A percentile compares a stretch with the other conserved stretches of the same genome.
phyloP scores from a whole-genome alignment of 2,113 vertebrate species.

The Gallinago media region DNA sequence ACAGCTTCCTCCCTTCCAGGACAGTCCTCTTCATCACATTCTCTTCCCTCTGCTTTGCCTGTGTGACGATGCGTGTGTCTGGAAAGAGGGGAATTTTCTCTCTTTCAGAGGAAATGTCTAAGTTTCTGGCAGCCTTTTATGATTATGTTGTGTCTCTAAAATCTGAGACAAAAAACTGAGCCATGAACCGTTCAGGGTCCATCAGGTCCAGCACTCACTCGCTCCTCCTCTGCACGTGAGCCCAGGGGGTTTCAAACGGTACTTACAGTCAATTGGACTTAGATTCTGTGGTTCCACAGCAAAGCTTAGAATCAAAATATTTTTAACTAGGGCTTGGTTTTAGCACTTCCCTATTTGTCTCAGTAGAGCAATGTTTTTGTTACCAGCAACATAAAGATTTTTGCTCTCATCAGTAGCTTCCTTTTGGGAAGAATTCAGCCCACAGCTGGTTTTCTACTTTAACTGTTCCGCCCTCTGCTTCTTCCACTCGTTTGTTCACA shows the following conservation, averaged over 20 bases:
- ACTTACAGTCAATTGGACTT: background rate
- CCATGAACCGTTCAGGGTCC: background rate
- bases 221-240: background rate
- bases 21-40: background rate
- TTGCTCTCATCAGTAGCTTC: background rate
- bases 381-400: background rate
- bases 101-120: background rate
- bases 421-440: background rate
- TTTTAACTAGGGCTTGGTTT: background rate
- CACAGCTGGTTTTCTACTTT: slow-evolving; percentile 46
- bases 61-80: background rate
- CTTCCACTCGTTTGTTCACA: background rate
- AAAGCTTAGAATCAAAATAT: background rate
- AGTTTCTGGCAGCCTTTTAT: background rate
- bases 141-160: background rate
- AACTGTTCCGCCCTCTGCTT: background rate
- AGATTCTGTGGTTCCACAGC: background rate
- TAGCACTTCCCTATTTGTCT: background rate
- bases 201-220: background rate
- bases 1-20: background rate
- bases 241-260: background rate
- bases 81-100: background rate
- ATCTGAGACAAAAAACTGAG: background rate
- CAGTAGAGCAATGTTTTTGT: background rate
- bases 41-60: background rate